Evolutionary conservation across 2,888 invertebrate species (phyloP), one percentile per base, ranked within the genome.

Genomic region (Patella depressa): DNA sequence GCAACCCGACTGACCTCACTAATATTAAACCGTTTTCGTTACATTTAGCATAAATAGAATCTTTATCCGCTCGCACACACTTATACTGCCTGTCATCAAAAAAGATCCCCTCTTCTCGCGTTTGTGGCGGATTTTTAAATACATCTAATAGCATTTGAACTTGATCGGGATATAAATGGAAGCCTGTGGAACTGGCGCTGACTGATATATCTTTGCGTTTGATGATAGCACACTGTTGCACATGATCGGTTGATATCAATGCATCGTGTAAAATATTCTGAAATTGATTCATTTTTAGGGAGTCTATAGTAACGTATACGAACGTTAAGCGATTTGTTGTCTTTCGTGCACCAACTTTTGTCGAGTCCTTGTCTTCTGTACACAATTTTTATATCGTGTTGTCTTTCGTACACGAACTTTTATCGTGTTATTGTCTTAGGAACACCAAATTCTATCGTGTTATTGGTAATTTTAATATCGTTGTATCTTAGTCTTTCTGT

Each of bases 251-350:
- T 34, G 88, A 84, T 34, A 91, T 90, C 53, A 91, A 84, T 19
- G 91, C 89, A 80, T 91, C 91, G 76, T 91, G 91, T 29, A 91
- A 84, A 57, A 91, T 84, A 77, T 89, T 90, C 85, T 91, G 91
- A 74, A 91, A 83, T 83, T 91, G 91, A 80, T 89, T 91, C 90
- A 91, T 90, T 84, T 90, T 90, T 34, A 91, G 87, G 2, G 86
- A 84, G 84, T 91, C 90, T 1, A 9, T 45, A 9, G 45, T 9
- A 45, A 7, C 0, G 45, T 45, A 45, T 4, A 45, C 45, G 9
- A 45, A 9, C 9, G 4, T 34, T 34, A 34, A 5, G 0, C 34
- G 34, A 34, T 34, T 34, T 45, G 45, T 45, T 45, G 45, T 45
- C 45, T 45, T 45, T 45, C 7, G 45, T 45, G 9, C 7, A 45